Conservation (phyloP, 2,113 vertebrate genomes). For the Pangasianodon hypophthalmus region DNA sequence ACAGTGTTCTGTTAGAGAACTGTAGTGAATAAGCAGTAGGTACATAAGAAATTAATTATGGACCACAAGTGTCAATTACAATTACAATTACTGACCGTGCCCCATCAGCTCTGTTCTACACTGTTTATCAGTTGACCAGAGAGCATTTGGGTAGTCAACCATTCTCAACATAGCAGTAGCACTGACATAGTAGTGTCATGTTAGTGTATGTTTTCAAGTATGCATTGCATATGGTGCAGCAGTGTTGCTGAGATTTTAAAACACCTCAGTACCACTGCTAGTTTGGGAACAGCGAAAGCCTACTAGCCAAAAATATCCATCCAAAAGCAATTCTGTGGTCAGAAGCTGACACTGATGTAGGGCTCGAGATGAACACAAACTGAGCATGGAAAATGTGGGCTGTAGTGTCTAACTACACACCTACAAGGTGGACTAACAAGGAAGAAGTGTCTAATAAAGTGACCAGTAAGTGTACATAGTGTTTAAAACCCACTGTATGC, state of each 20-base stretch:
- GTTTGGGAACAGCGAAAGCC: not conserved
- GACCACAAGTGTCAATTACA: not conserved
- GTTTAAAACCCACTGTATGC: slow-evolving; percentile 2
- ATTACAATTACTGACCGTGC: not conserved
- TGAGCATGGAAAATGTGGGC: not conserved
- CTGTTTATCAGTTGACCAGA: not conserved
- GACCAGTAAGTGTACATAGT: not conserved
- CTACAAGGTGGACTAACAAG: slow-evolving; percentile 20
- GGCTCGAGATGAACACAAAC: not conserved
- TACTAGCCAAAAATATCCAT: slow-evolving; percentile 4
- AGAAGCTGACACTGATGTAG: not conserved
- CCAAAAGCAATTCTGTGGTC: not conserved
- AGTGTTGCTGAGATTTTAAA: not conserved
- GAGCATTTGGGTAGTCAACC: not conserved
- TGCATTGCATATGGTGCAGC: not conserved
- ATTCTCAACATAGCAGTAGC: not conserved
- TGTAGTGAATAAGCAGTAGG: not conserved
- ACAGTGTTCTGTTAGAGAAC: not conserved
- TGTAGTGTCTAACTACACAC: slow-evolving; percentile 9
- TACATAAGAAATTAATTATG: not conserved
- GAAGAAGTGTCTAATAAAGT: slow-evolving; percentile 13
- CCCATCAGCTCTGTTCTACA: not conserved
- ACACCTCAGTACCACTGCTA: not conserved
- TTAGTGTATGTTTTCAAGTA: not conserved
- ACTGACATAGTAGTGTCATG: not conserved